Evolutionary conservation across 2,113 vertebrate species (phyloP), one percentile per base, ranked within the genome.

Genomic region (Saccopteryx leptura): DNA sequence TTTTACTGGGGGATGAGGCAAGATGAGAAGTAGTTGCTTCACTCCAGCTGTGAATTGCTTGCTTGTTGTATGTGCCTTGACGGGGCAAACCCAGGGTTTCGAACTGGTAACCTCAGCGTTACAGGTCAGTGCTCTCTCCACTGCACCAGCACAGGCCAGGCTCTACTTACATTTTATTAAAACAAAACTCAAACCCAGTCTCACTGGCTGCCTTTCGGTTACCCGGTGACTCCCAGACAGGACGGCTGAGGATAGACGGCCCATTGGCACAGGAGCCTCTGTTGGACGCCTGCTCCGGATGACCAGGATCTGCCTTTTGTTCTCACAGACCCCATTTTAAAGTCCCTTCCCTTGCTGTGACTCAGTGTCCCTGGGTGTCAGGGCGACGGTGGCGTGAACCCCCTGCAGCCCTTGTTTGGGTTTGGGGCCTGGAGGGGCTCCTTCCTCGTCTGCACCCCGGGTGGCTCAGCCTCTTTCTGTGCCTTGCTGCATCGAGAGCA

Each of bases 331-430:
- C 28, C 2, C 19, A 21, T n/a, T 33, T 21, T 11, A 60, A 75
- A 60, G 1, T 2, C 48, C 33, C 24, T 28, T 39, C 1, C 52
- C 18, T 7, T 24, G 3, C 46, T 21, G 5, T 18, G n/a, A 18
- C 83, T 13, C 1, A 0, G 21, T 13, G 13, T 72, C 11, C 46
- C 76, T 1, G 4, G 74, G 21, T 15, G 48, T n/a, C 1, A 2
- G 58, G 50, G 13, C 7, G 5, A 0, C 3, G 48, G 69, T 5
- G 8, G 39, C 8, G 7, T 0, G 0, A 5, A 81, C 9, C 28
- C 28, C 2, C 0, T 19, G 2, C 5, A 24, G 71, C 26, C 74
- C 69, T 54, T 0, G 1, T 18, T 15, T 31, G 68, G 88, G 9
- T 21, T 69, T 39, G 19, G 31, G 65, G n/a, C 28, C 19, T 50